Evolutionary conservation across 2,797 vertebrate species (phyloP).

Genomic region (Thalassophryne amazonica): DNA sequence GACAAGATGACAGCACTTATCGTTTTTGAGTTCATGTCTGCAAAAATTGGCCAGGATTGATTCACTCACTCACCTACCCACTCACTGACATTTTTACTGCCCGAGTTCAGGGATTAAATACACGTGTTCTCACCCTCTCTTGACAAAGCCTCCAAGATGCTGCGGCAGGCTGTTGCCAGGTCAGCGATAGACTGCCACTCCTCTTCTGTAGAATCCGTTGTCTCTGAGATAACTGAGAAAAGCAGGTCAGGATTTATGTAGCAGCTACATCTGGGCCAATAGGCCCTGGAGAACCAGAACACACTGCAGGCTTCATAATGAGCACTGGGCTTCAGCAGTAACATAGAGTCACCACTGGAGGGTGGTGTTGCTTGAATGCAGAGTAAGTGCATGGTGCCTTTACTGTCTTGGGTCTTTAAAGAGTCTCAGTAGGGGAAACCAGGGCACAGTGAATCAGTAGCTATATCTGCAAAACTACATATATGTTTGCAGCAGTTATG

Average conservation of each 20-base stretch:
- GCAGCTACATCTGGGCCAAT: neutral
- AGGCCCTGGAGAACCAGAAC: slow-evolving; percentile 1
- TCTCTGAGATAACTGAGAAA: slow-evolving; percentile 83
- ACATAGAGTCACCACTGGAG: slow-evolving; percentile 53
- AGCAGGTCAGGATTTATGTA: neutral
- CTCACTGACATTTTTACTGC: no score
- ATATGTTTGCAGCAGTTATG: no score
- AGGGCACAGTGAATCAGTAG: no score
- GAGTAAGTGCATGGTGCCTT: neutral
- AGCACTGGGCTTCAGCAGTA: slow-evolving; percentile 15
- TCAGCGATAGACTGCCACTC: slow-evolving; percentile 92
- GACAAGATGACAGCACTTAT: no score
- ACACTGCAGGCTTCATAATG: neutral
- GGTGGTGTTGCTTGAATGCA: slow-evolving; percentile 40
- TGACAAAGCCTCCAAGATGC: slow-evolving; percentile 87
- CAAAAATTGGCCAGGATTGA: no score
- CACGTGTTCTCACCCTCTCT: slow-evolving; percentile 79
- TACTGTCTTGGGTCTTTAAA: no score
- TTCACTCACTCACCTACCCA: no score
- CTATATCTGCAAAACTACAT: no score
- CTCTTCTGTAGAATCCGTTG: slow-evolving; percentile 83
- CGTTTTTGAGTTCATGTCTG: no score
- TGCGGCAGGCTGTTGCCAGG: slow-evolving; percentile 86
- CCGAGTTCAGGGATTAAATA: no score
- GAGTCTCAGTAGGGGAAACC: no score